These are phyloP conservation scores for Dorcus hopei DNA, from an alignment of 2,888 invertebrate genomes.

Conservation along the genomic window DNA sequence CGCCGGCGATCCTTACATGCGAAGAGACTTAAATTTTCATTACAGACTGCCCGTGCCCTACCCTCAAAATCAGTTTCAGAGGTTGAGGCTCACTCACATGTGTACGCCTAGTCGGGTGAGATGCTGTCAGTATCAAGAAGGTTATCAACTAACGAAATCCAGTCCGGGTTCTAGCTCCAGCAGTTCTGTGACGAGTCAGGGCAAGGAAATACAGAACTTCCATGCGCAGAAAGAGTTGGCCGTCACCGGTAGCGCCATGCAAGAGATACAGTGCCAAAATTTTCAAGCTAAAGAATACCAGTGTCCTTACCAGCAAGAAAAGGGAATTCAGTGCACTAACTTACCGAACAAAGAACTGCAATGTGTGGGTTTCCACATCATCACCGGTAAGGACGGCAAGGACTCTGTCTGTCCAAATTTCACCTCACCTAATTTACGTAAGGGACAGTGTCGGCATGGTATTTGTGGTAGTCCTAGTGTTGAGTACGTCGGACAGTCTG, in stretches of 20 bases:
- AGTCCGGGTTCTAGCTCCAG: slow-evolving; percentile 55
- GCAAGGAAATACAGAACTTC: slow-evolving; percentile 22
- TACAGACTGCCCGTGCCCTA: slow-evolving; percentile 55
- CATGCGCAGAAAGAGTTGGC: slow-evolving; percentile 7
- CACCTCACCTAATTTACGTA: slow-evolving; percentile 39
- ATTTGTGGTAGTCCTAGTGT: slow-evolving; percentile 51
- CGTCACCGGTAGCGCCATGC: slow-evolving; percentile 31
- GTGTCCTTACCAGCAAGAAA: slow-evolving; percentile 38
- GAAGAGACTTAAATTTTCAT: slow-evolving; percentile 57
- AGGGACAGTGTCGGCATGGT: slow-evolving; percentile 47
- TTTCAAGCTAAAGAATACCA: slow-evolving; percentile 31
- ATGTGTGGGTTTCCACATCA: slow-evolving; percentile 38
- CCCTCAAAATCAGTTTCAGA: slow-evolving; percentile 46
- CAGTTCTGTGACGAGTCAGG: slow-evolving; percentile 51
- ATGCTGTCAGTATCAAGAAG: slow-evolving; percentile 47
- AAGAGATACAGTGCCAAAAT: slow-evolving; percentile 48
- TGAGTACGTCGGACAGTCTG: slow-evolving; percentile 64
- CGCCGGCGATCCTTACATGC: slow-evolving; percentile 56
- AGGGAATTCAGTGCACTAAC: slow-evolving; percentile 48
- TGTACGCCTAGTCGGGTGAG: slow-evolving; percentile 44
- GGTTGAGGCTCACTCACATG: slow-evolving; percentile 37
- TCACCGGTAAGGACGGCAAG: slow-evolving; percentile 31
- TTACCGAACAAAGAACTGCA: slow-evolving; percentile 30
- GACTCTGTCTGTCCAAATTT: slow-evolving; percentile 34
- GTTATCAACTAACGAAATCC: slow-evolving; percentile 43